A percentile compares a stretch with the other conserved stretches of the same genome.
phyloP scores from a whole-genome alignment of 2,113 vertebrate genomes.

The Labeo rohita region DNA sequence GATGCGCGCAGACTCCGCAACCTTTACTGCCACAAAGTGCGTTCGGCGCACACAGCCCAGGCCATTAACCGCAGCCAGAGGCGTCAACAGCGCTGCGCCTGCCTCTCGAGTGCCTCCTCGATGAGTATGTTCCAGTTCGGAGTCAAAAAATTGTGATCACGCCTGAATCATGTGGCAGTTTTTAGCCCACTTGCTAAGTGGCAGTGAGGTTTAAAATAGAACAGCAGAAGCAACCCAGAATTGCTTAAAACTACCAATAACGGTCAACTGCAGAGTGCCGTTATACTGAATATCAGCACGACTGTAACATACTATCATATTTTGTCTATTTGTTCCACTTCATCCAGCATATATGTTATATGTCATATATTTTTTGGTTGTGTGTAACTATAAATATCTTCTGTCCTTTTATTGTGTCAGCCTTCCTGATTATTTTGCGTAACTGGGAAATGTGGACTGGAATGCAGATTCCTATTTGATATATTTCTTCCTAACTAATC shows the following conservation, averaged over 20 bases:
- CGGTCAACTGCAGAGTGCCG: not conserved
- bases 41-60: not conserved
- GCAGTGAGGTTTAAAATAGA: slow-evolving; percentile 21
- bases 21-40: slow-evolving; percentile 22
- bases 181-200: slow-evolving; percentile 6
- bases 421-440: slow-evolving; percentile 37
- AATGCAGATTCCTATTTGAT: slow-evolving; percentile 75
- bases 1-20: not conserved
- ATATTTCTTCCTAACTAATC: not conserved
- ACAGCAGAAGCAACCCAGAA: not conserved
- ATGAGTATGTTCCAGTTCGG: slow-evolving; percentile 15
- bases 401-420: not conserved
- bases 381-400: not conserved
- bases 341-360: not conserved
- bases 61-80: slow-evolving; percentile 37
- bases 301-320: not conserved
- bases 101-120: not conserved
- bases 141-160: not conserved
- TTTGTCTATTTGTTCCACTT: not conserved
- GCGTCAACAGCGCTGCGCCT: not conserved
- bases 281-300: not conserved
- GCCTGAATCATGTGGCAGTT: not conserved
- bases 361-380: not conserved
- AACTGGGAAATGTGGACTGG: slow-evolving; percentile 75
- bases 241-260: not conserved